A percentile compares a stretch with the other conserved stretches of the same genome.
These are phyloP conservation scores for Trachymyrmex septentrionalis DNA, from an alignment of 1,140 invertebrate genomes.

Conservation along the genomic window DNA sequence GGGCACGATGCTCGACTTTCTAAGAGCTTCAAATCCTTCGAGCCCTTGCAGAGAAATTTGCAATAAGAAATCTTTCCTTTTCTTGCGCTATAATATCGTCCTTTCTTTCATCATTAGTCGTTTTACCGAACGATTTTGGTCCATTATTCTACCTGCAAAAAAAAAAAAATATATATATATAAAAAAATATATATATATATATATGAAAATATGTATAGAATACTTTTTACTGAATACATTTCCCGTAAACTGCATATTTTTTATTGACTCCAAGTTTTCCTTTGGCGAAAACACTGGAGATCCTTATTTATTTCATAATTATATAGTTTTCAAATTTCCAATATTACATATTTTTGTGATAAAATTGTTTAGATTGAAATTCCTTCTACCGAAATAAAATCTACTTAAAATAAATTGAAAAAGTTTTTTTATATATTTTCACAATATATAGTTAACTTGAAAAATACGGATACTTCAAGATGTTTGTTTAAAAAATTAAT, in stretches of 20 bases:
- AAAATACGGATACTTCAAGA: neutral
- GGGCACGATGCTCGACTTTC: neutral
- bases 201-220: too few relatives aligned
- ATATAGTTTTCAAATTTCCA: neutral
- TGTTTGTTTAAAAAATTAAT: neutral
- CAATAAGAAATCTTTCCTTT: neutral
- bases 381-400: neutral
- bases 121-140: neutral
- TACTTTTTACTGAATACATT: neutral
- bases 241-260: neutral
- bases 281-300: neutral
- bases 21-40: neutral
- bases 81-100: neutral
- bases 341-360: neutral
- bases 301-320: neutral
- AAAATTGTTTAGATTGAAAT: neutral
- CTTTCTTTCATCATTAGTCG: neutral
- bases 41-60: neutral
- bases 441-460: neutral
- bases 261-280: neutral
- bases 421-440: neutral
- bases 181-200: too few relatives aligned
- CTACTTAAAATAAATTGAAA: neutral
- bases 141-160: neutral
- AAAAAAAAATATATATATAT: neutral